Evolutionary conservation across 2,113 vertebrate genomes (phyloP), one percentile per base, ranked within the genome.

Genomic region (Dascyllus trimaculatus): DNA sequence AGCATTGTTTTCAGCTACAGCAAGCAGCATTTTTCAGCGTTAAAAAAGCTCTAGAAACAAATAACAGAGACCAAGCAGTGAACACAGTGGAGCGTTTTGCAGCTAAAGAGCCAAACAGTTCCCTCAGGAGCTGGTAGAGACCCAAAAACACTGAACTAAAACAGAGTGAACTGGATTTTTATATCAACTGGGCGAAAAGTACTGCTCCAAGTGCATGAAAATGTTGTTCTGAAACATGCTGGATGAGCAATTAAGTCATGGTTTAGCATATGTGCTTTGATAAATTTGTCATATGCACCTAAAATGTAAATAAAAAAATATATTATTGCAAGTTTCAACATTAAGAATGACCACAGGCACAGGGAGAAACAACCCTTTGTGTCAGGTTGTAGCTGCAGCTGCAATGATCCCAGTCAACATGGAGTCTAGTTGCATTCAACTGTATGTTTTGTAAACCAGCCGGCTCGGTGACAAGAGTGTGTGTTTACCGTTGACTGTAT

Each of bases 401-500:
- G n/a, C 65, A 43, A 70, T 43, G 25, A 72, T 13, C 62, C 25
- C 49, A 46, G 53, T 11, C 58, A 49, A 53, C 52, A 43, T 58
- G 54, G 35, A 57, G 67, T 75, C 24, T 58, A 32, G 32, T 45
- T 67, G 52, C 70, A 75, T 77, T 48, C 40, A 74, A 11, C 59
- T 60, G 62, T 51, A n/a, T 82, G 43, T 77, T 71, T 63, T 80
- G 78, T 81, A 78, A 85, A 85, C 76, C 62, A 62, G 49, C 60
- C 63, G 52, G 75, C 84, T 67, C 5, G 0, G 65, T 67, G 49
- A 81, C 65, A 65, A 71, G 35, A 74, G 75, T 65, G 65, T 83
- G 53, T 90, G 87, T 92, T 92, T 92, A 6, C 32, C 32, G 32
- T 35, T 35, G 32, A 35, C 32, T 35, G 32, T 35, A 35, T 35